These are phyloP conservation scores for Epizoanthus ramosus DNA, from an alignment of 92 coral and sea anemone genomes.

Conservation along the genomic window DNA sequence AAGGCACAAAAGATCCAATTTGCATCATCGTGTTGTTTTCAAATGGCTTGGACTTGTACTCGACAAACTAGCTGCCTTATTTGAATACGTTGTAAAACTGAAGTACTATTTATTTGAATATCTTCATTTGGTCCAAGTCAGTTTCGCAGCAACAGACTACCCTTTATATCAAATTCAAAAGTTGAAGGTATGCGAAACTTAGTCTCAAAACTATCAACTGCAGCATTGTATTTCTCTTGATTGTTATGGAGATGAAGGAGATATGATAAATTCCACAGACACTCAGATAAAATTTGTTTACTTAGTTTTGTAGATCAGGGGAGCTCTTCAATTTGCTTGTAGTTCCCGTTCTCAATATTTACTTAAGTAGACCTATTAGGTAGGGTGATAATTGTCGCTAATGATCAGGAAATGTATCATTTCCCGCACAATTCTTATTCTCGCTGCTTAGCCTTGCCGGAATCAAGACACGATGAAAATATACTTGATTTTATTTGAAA, in stretches of 20 bases:
- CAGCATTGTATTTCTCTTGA: too few species aligned
- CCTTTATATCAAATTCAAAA: too few species aligned
- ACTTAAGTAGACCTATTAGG: background rate
- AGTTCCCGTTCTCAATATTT: constrained; percentile 9
- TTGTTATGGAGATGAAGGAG: background rate
- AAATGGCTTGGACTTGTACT: background rate
- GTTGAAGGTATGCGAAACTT: too few species aligned
- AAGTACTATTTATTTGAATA: too few species aligned
- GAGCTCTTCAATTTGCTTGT: constrained; percentile 6
- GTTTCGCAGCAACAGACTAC: too few species aligned
- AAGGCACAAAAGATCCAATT: constrained; percentile 3
- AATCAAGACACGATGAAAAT: background rate
- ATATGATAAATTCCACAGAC: background rate
- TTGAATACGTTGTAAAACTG: background rate
- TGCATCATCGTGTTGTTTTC: background rate
- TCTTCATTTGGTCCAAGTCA: too few species aligned
- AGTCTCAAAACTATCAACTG: too few species aligned
- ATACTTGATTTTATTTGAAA: constrained; percentile 5
- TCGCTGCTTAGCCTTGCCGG: background rate
- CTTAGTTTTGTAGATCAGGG: background rate
- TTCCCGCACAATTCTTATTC: background rate
- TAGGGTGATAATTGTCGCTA: constrained; percentile 27
- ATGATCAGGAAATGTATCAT: constrained; percentile 19
- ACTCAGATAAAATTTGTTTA: background rate
- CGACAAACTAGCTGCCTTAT: background rate